Percentiles rank a stretch among this genome's conserved stretches.
Evolutionary conservation across 2,888 invertebrate species (phyloP).

Genomic region (Epinotia ramella): DNA sequence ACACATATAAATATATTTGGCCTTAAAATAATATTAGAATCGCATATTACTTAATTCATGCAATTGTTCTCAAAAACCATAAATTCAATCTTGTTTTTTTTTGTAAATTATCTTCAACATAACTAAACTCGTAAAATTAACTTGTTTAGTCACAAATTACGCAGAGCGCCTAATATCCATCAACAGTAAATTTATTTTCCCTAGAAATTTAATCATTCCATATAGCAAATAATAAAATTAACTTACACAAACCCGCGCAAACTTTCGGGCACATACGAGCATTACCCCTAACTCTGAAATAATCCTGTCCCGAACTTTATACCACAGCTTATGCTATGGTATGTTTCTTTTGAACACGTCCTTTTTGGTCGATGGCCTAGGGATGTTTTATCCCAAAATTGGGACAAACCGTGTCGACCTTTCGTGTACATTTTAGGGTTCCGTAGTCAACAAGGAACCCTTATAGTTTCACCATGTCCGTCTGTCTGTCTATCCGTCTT

Average conservation of each 20-base stretch:
- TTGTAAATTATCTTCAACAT: too few relatives aligned
- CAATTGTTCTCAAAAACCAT: too few relatives aligned
- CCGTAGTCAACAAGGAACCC: too few relatives aligned
- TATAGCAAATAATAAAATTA: slow-evolving; percentile 6
- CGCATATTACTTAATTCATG: too few relatives aligned
- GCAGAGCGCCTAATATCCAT: not conserved
- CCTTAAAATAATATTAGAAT: too few relatives aligned
- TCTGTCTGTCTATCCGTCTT: too few relatives aligned
- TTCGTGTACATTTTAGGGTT: slow-evolving; percentile 4
- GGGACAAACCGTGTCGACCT: not conserved
- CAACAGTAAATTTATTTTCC: not conserved
- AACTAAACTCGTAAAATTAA: not conserved
- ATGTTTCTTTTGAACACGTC: slow-evolving; percentile 14
- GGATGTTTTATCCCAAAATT: slow-evolving; percentile 13
- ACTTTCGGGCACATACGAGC: slow-evolving; percentile 20
- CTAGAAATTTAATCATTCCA: not conserved
- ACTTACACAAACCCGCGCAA: slow-evolving; percentile 9
- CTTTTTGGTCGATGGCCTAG: slow-evolving; percentile 14
- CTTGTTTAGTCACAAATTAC: not conserved
- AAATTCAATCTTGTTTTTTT: too few relatives aligned
- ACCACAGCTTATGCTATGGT: not conserved
- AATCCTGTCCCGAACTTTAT: slow-evolving; percentile 5
- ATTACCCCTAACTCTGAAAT: slow-evolving; percentile 30
- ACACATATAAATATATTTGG: too few relatives aligned
- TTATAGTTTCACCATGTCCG: too few relatives aligned